Percentiles rank a stretch among this genome's conserved stretches.
phyloP scores from a whole-genome alignment of 2,888 invertebrate genomes.

The Pseudococcus viburni region DNA sequence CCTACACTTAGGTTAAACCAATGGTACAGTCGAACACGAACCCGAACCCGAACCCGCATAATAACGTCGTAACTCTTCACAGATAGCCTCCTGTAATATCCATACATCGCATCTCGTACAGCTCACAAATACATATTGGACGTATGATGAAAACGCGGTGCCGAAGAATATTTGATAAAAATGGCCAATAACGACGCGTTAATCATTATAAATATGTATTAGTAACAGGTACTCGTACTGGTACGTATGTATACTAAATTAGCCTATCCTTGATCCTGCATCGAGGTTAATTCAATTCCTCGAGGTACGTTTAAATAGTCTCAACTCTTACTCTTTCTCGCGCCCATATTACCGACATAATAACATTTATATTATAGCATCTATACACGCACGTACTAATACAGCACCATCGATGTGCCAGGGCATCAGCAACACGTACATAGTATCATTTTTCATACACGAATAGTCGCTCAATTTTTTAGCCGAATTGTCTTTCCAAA shows the following conservation, averaged over 20 bases:
- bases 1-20: neutral
- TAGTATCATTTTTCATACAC: neutral
- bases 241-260: constrained; percentile 18
- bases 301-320: constrained; percentile 58
- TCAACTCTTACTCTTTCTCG: constrained; percentile 14
- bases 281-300: constrained; percentile 62
- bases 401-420: neutral
- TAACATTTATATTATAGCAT: constrained; percentile 2
- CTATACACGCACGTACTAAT: neutral
- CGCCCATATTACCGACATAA: neutral
- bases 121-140: neutral
- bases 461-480: neutral
- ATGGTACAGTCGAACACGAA: constrained; percentile 6
- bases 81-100: neutral
- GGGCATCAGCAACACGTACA: neutral
- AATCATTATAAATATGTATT: constrained; percentile 56
- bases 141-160: constrained; percentile 3
- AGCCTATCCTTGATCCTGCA: constrained; percentile 64
- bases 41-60: constrained; percentile 47
- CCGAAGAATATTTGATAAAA: constrained; percentile 40
- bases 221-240: constrained; percentile 16
- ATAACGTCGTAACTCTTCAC: constrained; percentile 45
- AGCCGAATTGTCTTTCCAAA: neutral
- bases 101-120: neutral
- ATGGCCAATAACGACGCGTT: constrained; percentile 55